These are phyloP conservation scores for Lepidocolaptes lacrymiger DNA, from an alignment of 2,797 vertebrate genomes.

Conservation along the genomic window DNA sequence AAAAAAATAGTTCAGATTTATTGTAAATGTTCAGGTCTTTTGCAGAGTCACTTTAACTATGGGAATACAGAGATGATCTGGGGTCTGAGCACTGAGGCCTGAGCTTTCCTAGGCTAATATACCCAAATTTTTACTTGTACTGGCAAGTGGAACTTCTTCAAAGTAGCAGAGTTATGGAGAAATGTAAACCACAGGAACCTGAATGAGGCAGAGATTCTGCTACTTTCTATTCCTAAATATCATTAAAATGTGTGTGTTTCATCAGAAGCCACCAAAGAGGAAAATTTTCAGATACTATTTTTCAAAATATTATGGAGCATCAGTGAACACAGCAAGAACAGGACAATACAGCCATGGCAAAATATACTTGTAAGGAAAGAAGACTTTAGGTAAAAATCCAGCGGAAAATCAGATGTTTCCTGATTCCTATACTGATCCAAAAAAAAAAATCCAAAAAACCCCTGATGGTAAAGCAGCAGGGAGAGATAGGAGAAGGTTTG, in stretches of 20 bases:
- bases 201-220: not conserved
- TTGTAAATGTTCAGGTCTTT: not conserved
- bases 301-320: not conserved
- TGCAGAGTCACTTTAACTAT: not conserved
- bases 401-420: not conserved
- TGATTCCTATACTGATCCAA: not conserved
- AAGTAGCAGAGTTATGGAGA: not conserved
- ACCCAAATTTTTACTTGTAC: not conserved
- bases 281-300: not conserved
- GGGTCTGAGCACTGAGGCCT: not conserved
- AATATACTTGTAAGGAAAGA: not conserved
- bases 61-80: not conserved
- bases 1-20: not conserved
- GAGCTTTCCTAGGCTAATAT: not conserved
- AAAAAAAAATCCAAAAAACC: rapidly evolving
- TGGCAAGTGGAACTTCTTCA: not conserved
- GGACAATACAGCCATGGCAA: rapidly evolving
- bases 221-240: not conserved
- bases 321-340: not conserved
- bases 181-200: not conserved
- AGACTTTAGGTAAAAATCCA: not conserved
- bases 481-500: not conserved
- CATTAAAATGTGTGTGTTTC: not conserved
- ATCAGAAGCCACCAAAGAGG: not conserved
- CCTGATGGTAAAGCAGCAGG: not conserved